phyloP scores from a whole-genome alignment of 2,888 invertebrate species.

The Nephrotoma flavescens region DNA sequence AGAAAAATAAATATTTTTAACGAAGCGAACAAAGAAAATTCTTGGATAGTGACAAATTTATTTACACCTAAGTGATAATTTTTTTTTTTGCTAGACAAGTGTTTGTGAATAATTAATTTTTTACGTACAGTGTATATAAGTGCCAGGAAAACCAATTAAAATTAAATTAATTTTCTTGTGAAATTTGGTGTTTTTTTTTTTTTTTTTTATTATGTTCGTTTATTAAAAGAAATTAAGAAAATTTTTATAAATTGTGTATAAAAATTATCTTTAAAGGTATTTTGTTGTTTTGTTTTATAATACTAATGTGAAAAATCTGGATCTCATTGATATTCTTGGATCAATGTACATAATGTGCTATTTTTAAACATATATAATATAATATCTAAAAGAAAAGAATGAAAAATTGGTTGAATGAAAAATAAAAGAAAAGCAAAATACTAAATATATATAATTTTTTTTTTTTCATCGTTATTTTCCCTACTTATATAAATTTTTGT shows the following conservation, averaged over 20 bases:
- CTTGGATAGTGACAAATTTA: background rate
- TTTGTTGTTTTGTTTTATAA: background rate
- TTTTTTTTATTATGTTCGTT: background rate
- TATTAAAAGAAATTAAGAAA: background rate
- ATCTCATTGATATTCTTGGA: slow-evolving; percentile 4
- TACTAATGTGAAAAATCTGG: background rate
- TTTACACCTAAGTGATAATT: background rate
- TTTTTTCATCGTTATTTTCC: background rate
- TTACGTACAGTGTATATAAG: background rate
- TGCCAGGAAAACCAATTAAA: background rate
- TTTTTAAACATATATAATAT: background rate
- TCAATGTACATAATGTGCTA: background rate
- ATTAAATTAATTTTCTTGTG: background rate
- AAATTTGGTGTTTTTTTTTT: background rate
- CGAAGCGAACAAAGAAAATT: background rate
- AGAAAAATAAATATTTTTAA: background rate
- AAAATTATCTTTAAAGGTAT: background rate
- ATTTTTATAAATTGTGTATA: background rate
- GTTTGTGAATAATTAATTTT: background rate
- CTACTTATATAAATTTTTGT: slow-evolving; percentile 3
- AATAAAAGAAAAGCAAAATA: background rate
- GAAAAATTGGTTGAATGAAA: background rate
- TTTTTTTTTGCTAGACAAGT: background rate
- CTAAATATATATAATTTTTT: slow-evolving; percentile 1
- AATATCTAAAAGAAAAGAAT: background rate